Conservation (phyloP, 2,888 invertebrate species). For the Cheilosia soror region DNA sequence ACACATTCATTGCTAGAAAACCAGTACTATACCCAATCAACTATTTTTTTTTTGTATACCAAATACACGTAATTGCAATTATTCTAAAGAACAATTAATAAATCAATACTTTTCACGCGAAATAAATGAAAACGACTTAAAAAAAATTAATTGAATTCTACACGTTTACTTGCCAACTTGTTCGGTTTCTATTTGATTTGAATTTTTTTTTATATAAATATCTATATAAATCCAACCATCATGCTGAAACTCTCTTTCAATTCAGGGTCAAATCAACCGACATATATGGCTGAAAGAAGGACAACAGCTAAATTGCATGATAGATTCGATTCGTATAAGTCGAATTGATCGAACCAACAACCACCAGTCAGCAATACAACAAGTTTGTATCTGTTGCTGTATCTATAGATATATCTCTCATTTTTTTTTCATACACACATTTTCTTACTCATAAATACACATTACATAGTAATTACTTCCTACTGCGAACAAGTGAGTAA, state of each 20-base stretch:
- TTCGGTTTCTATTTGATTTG: constrained; percentile 54
- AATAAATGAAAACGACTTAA: not conserved
- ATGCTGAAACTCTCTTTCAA: constrained; percentile 61
- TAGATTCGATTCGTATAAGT: constrained; percentile 68
- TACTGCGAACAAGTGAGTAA: constrained; percentile 59
- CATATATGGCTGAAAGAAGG: constrained; percentile 71
- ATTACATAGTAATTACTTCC: constrained; percentile 75
- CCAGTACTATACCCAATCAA: constrained; percentile 25
- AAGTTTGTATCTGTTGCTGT: constrained; percentile 39
- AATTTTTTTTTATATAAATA: constrained; percentile 25
- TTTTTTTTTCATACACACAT: constrained; percentile 33
- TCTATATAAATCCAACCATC: constrained; percentile 42
- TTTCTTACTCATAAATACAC: constrained; percentile 73
- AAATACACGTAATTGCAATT: constrained; percentile 22
- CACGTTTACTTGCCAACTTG: constrained; percentile 53
- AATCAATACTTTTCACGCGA: constrained; percentile 37
- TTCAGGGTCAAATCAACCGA: constrained; percentile 72
- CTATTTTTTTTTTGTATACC: constrained; percentile 1
- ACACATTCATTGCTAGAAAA: constrained; percentile 9
- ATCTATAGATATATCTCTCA: constrained; percentile 13
- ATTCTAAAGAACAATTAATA: constrained; percentile 35
- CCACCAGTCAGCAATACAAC: constrained; percentile 11
- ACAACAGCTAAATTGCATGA: constrained; percentile 71
- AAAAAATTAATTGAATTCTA: constrained; percentile 26
- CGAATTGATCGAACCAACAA: constrained; percentile 49